Evolutionary conservation across 2,888 invertebrate species (phyloP).

Genomic region (Xanthia togata): DNA sequence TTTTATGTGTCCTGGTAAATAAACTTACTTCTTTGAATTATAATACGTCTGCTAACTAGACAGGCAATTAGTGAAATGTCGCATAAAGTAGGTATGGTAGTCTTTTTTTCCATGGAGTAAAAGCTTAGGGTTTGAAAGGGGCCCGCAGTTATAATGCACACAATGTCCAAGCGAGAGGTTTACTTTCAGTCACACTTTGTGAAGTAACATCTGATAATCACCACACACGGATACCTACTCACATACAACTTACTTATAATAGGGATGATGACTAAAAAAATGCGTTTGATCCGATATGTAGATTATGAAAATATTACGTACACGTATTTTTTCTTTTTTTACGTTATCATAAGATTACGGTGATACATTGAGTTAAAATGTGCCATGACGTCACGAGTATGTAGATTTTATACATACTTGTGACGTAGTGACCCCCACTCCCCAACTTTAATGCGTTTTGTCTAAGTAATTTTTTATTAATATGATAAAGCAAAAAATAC

Average conservation of each 20-base stretch:
- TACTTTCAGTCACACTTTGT: background rate
- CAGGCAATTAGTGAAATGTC: background rate
- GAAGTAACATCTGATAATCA: constrained; percentile 14
- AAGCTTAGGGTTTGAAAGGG: background rate
- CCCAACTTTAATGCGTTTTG: too few relatives aligned
- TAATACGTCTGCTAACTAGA: background rate
- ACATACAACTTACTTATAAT: background rate
- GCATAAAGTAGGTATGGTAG: background rate
- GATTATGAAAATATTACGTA: too few relatives aligned
- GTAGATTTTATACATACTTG: too few relatives aligned
- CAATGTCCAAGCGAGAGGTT: background rate
- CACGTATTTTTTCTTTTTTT: too few relatives aligned
- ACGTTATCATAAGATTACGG: too few relatives aligned
- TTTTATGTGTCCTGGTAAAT: background rate
- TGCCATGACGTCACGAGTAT: too few relatives aligned
- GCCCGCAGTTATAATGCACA: background rate
- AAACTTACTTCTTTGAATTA: background rate
- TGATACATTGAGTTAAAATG: too few relatives aligned
- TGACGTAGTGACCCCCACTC: too few relatives aligned
- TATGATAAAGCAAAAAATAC: too few relatives aligned
- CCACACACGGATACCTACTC: background rate
- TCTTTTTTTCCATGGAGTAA: background rate
- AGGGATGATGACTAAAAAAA: too few relatives aligned
- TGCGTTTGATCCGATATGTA: too few relatives aligned
- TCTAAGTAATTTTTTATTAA: too few relatives aligned